Evolutionary conservation across 1,140 invertebrate species (phyloP).

Genomic region (Subanguina moxae): DNA sequence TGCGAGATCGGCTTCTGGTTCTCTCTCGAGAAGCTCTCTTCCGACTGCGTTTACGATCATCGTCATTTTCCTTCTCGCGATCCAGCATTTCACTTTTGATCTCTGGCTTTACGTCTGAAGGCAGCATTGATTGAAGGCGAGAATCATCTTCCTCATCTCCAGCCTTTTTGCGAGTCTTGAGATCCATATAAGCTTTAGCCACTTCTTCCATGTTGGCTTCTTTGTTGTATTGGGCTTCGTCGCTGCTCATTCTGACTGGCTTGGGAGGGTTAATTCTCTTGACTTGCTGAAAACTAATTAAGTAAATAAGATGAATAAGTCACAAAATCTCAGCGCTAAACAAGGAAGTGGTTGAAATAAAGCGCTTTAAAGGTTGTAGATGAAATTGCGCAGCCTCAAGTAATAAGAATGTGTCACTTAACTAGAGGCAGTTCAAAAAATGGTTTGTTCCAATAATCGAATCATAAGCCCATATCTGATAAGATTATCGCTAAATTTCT

Average conservation of each 20-base stretch:
- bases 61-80: constrained; percentile 7
- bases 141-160: not conserved
- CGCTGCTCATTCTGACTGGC: constrained; percentile 5
- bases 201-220: constrained; percentile 24
- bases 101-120: constrained; percentile 15
- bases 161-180: constrained; percentile 13
- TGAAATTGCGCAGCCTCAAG: no score
- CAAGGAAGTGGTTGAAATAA: not conserved
- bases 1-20: constrained; percentile 19
- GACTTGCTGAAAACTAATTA: not conserved
- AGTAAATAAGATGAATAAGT: not conserved
- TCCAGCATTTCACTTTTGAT: constrained; percentile 22
- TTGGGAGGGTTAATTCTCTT: not conserved
- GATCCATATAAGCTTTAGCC: constrained; percentile 19
- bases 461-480: no score
- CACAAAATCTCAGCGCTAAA: not conserved
- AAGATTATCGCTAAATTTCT: no score
- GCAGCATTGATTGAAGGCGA: not conserved
- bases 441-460: no score
- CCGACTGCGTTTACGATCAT: constrained; percentile 14
- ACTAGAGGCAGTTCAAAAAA: no score
- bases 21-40: not conserved
- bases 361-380: not conserved
- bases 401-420: no score
- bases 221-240: constrained; percentile 1